Percentiles rank a stretch among this genome's conserved stretches.
Conservation (phyloP, 2,888 invertebrate genomes). For the Eulithis prunata region DNA sequence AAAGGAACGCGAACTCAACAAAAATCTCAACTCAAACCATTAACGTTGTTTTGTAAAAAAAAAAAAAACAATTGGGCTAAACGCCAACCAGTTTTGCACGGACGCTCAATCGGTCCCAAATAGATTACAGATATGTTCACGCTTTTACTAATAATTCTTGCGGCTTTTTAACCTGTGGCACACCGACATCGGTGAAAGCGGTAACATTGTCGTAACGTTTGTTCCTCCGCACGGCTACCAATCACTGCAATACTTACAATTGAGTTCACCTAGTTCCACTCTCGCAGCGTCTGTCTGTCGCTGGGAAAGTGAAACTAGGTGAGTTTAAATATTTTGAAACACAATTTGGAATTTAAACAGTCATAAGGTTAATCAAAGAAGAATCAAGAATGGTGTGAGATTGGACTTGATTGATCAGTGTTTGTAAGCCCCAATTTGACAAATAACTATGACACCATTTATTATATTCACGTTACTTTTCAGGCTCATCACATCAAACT, state of each 20-base stretch:
- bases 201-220: slow-evolving; percentile 1
- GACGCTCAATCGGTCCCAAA: slow-evolving; percentile 52
- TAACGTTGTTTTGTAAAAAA: slow-evolving; percentile 47
- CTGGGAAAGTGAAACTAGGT: no score
- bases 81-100: slow-evolving; percentile 61
- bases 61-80: slow-evolving; percentile 58
- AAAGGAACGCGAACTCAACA: slow-evolving; percentile 23
- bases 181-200: slow-evolving; percentile 27
- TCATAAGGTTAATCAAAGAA: no score
- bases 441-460: no score
- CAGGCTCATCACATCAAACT: background rate
- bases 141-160: slow-evolving; percentile 48
- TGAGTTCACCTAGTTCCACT: background rate
- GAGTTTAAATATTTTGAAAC: no score
- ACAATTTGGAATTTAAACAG: no score
- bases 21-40: slow-evolving; percentile 42
- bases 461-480: no score
- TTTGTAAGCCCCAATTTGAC: no score
- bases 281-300: background rate
- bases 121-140: slow-evolving; percentile 56
- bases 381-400: no score
- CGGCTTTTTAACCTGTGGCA: slow-evolving; percentile 30
- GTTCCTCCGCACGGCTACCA: slow-evolving; percentile 3
- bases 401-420: no score
- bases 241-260: background rate